phyloP scores from a whole-genome alignment of 2,113 vertebrate genomes.

The Nyctibius bracteatus region DNA sequence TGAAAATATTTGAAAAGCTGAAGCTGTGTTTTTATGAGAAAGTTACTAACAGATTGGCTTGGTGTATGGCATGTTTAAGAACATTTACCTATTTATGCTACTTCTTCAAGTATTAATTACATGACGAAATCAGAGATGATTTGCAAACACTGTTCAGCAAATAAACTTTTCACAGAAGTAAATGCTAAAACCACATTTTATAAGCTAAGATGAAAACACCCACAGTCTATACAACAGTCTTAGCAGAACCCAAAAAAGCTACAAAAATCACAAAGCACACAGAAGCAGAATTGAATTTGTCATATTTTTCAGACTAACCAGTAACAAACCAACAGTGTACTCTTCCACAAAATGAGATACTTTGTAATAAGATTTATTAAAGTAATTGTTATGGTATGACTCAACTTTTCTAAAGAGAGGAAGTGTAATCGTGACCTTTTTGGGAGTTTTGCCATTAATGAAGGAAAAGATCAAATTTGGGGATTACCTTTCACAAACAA shows the following conservation, averaged over 20 bases:
- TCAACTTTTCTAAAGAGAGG: conserved; percentile 9
- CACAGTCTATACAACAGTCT: background rate
- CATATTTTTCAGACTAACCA: background rate
- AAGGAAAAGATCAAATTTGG: conserved; percentile 1
- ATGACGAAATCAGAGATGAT: background rate
- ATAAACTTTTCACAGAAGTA: background rate
- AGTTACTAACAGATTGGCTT: background rate
- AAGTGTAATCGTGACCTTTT: background rate
- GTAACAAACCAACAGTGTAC: background rate
- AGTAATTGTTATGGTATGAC: conserved; percentile 12
- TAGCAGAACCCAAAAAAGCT: background rate
- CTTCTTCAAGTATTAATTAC: background rate
- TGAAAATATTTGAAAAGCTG: background rate
- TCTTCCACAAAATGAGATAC: background rate
- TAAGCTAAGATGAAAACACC: background rate
- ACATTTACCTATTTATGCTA: background rate
- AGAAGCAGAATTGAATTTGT: background rate
- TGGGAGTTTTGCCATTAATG: background rate
- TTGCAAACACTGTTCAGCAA: background rate
- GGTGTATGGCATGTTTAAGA: background rate
- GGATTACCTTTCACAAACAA: background rate
- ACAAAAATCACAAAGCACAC: background rate
- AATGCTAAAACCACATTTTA: background rate
- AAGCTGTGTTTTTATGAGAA: background rate
- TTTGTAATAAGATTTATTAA: conserved; percentile 37